These are phyloP conservation scores for Agapornis canus DNA, from an alignment of 2,797 vertebrate genomes.

Conservation along the genomic window DNA sequence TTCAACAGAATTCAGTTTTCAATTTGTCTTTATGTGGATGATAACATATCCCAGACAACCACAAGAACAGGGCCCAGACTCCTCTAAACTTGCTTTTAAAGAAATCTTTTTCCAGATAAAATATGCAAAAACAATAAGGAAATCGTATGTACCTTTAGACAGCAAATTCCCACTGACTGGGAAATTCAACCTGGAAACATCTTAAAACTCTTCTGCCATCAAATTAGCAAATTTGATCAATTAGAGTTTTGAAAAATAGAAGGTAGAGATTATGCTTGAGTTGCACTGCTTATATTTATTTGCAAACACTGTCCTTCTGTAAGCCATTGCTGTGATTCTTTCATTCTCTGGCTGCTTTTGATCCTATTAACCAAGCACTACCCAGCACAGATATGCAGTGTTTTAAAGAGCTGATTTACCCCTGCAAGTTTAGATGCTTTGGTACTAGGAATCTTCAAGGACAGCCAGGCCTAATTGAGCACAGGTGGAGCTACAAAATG, in stretches of 20 bases:
- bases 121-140: background rate
- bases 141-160: background rate
- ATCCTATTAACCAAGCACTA: background rate
- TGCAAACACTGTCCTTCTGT: background rate
- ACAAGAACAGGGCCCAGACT: background rate
- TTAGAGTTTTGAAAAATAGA: background rate
- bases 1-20: background rate
- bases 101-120: background rate
- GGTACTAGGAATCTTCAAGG: background rate
- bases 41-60: background rate
- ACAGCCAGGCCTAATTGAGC: background rate
- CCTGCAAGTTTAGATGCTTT: background rate
- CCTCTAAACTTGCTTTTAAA: background rate
- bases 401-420: constrained; percentile 8
- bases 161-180: background rate
- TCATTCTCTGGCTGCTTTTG: background rate
- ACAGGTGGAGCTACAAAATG: constrained; percentile 2
- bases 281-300: background rate
- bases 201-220: background rate
- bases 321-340: background rate
- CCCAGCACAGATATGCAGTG: background rate
- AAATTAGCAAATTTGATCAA: background rate
- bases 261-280: background rate
- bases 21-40: background rate
- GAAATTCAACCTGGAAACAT: background rate